A percentile compares a stretch with the other conserved stretches of the same genome.
phyloP scores from a whole-genome alignment of 2,797 vertebrate genomes.

The Sebastes wilsoni region DNA sequence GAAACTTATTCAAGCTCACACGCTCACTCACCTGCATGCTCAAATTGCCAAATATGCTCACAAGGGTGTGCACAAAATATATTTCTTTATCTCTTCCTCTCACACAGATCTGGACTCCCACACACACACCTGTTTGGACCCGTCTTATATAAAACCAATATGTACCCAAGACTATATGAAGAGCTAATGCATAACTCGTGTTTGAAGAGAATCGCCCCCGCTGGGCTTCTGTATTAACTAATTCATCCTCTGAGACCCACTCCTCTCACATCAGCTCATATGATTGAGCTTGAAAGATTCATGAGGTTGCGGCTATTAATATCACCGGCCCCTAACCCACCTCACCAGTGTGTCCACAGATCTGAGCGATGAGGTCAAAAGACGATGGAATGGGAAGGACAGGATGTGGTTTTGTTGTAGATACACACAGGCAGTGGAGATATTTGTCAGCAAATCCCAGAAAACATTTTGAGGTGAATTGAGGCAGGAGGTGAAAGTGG shows the following conservation, averaged over 20 bases:
- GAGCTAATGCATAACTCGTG: constrained; percentile 46
- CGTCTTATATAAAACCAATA: constrained; percentile 31
- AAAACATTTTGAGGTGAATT: background rate
- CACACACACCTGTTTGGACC: constrained; percentile 14
- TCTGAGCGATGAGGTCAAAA: constrained; percentile 51
- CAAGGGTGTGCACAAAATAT: constrained; percentile 19
- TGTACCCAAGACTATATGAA: constrained; percentile 35
- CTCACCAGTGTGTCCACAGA: constrained; percentile 30
- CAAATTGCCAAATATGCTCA: constrained; percentile 39
- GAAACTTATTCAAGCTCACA: constrained; percentile 57
- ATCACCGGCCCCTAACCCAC: constrained; percentile 42
- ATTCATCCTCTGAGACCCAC: constrained; percentile 53
- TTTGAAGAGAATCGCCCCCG: constrained; percentile 39
- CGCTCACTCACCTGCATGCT: constrained; percentile 51
- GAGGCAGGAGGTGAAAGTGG: background rate
- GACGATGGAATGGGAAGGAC: background rate
- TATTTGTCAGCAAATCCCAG: constrained; percentile 25
- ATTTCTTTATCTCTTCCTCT: background rate
- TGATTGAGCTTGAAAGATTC: constrained; percentile 77
- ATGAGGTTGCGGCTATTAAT: constrained; percentile 76
- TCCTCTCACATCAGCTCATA: constrained; percentile 53
- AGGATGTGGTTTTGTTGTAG: background rate
- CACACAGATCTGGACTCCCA: background rate
- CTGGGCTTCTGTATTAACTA: constrained; percentile 49
- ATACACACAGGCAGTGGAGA: background rate